phyloP scores from a whole-genome alignment of 1,140 invertebrate species.

The Archegozetes longisetosus region DNA sequence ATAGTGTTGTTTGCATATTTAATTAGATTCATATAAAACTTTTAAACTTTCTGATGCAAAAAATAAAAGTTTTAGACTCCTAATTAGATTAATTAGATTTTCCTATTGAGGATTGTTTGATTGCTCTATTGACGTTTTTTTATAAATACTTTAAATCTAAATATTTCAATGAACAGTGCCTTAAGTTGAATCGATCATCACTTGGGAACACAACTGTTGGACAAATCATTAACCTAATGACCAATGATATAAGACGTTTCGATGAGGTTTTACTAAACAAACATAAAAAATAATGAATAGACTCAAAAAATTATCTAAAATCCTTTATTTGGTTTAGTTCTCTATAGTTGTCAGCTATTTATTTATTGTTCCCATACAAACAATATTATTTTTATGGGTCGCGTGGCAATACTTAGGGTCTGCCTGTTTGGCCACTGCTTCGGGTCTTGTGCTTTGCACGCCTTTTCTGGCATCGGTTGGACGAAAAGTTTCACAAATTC shows the following conservation, averaged over 20 bases:
- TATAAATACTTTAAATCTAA: neutral
- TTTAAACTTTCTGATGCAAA: neutral
- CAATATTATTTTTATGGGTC: constrained; percentile 30
- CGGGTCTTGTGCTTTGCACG: constrained; percentile 31
- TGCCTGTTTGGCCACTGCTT: constrained; percentile 30
- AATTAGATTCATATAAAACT: neutral
- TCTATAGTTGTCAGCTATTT: constrained; percentile 19
- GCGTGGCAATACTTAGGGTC: constrained; percentile 25
- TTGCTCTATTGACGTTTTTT: too few relatives aligned
- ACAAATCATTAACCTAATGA: constrained; percentile 77
- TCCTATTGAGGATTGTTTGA: too few relatives aligned
- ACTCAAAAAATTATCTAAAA: too few relatives aligned
- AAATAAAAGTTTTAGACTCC: too few relatives aligned
- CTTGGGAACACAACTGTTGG: constrained; percentile 59
- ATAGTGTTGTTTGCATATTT: neutral
- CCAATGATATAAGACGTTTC: constrained; percentile 54
- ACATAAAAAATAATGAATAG: too few relatives aligned
- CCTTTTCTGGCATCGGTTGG: constrained; percentile 32
- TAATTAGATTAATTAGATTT: too few relatives aligned
- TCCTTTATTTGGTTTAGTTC: neutral
- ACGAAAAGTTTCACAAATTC: constrained; percentile 20
- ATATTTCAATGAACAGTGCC: constrained; percentile 21
- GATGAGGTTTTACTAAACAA: constrained; percentile 27
- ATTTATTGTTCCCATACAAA: constrained; percentile 52
- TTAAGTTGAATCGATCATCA: constrained; percentile 38